These are phyloP conservation scores for Mycetomoellerius zeteki DNA, from an alignment of 1,140 invertebrate genomes.

Conservation along the genomic window DNA sequence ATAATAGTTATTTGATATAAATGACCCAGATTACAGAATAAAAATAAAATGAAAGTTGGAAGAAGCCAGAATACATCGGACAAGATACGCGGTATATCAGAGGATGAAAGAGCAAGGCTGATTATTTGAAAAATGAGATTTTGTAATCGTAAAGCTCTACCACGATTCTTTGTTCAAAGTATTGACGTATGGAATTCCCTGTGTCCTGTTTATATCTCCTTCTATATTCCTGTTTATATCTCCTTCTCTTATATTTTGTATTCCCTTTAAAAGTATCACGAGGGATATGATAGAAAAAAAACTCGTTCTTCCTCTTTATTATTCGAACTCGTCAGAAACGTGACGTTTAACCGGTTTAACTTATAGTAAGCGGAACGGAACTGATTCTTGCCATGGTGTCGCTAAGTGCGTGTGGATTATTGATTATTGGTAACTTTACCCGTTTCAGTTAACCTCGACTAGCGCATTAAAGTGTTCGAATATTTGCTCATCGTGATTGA, in stretches of 20 bases:
- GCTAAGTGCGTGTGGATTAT: constrained; percentile 55
- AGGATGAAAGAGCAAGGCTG: constrained; percentile 7
- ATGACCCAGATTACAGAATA: background rate
- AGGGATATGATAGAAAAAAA: constrained; percentile 48
- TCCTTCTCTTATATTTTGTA: background rate
- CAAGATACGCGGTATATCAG: no score
- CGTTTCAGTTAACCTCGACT: constrained; percentile 34
- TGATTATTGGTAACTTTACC: constrained; percentile 52
- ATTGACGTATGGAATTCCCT: constrained; percentile 33
- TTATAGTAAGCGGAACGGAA: constrained; percentile 7
- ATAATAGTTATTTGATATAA: background rate
- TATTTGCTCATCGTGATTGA: constrained; percentile 30
- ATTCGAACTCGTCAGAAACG: constrained; percentile 43
- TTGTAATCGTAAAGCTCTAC: background rate
- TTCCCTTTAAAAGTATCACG: constrained; percentile 11
- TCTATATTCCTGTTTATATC: no score
- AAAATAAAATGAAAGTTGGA: background rate
- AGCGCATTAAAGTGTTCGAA: constrained; percentile 43
- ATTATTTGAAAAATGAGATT: constrained; percentile 48
- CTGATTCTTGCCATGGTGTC: constrained; percentile 30
- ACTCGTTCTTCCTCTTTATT: constrained; percentile 1
- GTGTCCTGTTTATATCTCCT: constrained; percentile 18
- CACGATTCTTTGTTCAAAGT: constrained; percentile 8
- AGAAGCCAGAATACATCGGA: background rate
- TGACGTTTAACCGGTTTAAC: constrained; percentile 15